Conservation (phyloP, 2,113 vertebrate species). For the Megalops atlanticus region DNA sequence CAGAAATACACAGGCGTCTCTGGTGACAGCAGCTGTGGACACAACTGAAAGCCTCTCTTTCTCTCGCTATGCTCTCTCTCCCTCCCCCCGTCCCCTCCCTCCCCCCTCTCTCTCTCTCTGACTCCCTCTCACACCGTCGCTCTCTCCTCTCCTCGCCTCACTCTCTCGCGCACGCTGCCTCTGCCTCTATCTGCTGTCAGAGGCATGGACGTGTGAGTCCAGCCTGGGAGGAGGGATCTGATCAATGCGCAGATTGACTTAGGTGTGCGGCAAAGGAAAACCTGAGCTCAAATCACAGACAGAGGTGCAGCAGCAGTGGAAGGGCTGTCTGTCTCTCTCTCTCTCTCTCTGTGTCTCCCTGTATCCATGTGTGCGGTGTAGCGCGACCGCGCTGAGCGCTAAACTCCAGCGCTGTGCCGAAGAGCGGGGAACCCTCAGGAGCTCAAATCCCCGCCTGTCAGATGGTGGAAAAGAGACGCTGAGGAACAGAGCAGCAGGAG, state of each 20-base stretch:
- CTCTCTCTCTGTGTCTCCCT: not conserved
- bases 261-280: not conserved
- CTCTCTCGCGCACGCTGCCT: constrained; percentile 31
- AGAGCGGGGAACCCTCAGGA: not conserved
- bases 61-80: not conserved
- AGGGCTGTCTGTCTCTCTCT: not conserved
- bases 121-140: not conserved
- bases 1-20: not conserved
- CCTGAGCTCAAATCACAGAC: not conserved
- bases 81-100: not conserved
- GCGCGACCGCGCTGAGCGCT: not conserved
- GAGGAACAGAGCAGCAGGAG: not conserved
- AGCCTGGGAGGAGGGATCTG: constrained; percentile 48
- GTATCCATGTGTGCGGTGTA: not conserved
- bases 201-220: constrained; percentile 64
- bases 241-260: not conserved
- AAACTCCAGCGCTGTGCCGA: not conserved
- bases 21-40: constrained; percentile 19
- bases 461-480: not conserved
- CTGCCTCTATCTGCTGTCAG: constrained; percentile 47
- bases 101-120: constrained; percentile 3
- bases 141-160: not conserved
- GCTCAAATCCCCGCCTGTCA: not conserved
- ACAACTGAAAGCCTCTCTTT: constrained; percentile 17
- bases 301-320: not conserved